Evolutionary conservation across 2,113 vertebrate genomes (phyloP).

Genomic region (Coturnix japonica): DNA sequence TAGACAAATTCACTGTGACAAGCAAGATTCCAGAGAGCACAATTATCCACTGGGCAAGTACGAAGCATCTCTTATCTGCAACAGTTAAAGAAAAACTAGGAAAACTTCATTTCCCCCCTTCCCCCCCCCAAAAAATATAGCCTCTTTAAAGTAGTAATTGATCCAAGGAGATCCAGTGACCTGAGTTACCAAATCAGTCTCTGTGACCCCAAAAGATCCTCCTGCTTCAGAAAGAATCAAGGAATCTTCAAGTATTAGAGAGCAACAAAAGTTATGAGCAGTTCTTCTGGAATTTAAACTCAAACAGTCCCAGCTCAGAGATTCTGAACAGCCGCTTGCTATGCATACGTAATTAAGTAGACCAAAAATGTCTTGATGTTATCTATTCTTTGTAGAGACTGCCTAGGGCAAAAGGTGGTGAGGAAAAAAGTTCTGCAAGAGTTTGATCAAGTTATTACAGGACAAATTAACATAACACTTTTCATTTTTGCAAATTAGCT

Average conservation of each 20-base stretch:
- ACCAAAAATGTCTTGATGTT: slow-evolving; percentile 14
- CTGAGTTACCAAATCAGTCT: background rate
- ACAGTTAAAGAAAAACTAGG: background rate
- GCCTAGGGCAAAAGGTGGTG: background rate
- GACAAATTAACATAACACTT: background rate
- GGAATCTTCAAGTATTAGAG: background rate
- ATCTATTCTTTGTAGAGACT: slow-evolving; percentile 21
- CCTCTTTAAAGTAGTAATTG: background rate
- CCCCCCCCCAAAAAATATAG: background rate
- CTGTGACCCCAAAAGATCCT: background rate
- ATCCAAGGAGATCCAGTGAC: background rate
- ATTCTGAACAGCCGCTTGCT: background rate
- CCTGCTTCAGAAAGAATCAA: background rate
- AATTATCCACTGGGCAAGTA: background rate
- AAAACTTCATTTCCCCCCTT: background rate
- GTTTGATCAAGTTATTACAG: background rate
- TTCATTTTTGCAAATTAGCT: background rate
- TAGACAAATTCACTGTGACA: background rate
- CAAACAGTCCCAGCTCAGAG: background rate
- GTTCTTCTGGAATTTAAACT: background rate
- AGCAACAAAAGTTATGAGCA: background rate
- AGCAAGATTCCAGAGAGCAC: background rate
- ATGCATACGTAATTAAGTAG: slow-evolving; percentile 13
- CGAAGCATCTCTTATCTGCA: background rate
- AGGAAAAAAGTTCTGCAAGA: background rate